Percentiles rank a stretch among this genome's conserved stretches.
Conservation (phyloP, 2,797 vertebrate genomes). For the Siniperca undulata region DNA sequence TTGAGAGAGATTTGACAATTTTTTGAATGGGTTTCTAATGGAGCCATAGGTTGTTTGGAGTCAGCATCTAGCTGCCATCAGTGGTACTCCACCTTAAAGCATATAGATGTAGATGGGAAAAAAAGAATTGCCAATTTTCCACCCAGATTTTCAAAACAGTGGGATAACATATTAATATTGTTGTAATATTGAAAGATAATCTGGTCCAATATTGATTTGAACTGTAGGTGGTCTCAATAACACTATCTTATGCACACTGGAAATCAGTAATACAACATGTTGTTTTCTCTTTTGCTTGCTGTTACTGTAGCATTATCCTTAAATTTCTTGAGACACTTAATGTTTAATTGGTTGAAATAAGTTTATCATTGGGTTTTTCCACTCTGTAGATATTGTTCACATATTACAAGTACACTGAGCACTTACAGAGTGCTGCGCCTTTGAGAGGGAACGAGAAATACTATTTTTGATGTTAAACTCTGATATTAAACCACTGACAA, state of each 20-base stretch:
- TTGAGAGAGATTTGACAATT: neutral
- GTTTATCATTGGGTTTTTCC: neutral
- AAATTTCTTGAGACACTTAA: constrained; percentile 1
- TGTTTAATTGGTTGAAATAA: constrained; percentile 13
- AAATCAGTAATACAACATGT: neutral
- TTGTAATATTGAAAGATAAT: neutral
- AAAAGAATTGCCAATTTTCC: neutral
- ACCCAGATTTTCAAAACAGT: neutral
- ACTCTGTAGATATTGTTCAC: constrained; percentile 18
- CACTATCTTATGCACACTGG: neutral
- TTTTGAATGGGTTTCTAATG: neutral
- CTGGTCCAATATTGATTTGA: constrained; percentile 7
- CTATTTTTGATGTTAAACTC: constrained; percentile 39
- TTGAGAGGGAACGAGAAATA: constrained; percentile 13
- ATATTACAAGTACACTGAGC: constrained; percentile 5
- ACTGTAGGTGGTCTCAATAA: neutral
- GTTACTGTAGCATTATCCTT: neutral
- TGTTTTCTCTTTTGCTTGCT: neutral
- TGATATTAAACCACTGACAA: constrained; percentile 38
- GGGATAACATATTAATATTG: neutral
- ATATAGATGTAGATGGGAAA: neutral
- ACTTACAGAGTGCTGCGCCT: constrained; percentile 7
- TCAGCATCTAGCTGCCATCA: constrained; percentile 14
- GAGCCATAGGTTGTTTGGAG: constrained; percentile 1
- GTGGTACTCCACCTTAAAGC: constrained; percentile 3